phyloP scores from a whole-genome alignment of 2,113 vertebrate species.

The Microtus ochrogaster region DNA sequence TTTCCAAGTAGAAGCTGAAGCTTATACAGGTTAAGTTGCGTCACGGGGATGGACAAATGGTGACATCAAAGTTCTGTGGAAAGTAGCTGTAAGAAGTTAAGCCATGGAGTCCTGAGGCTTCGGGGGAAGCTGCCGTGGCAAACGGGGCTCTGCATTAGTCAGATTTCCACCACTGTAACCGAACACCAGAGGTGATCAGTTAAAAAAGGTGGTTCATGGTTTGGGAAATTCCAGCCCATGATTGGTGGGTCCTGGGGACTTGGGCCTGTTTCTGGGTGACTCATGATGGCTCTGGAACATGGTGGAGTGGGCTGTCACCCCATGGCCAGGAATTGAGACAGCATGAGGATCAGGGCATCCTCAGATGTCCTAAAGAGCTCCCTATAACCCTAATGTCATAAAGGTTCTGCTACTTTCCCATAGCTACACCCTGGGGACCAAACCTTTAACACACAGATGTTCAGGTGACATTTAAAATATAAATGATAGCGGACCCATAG shows the following conservation, averaged over 20 bases:
- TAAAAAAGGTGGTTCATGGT: not conserved
- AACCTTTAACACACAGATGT: not conserved
- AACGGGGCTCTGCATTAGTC: not conserved
- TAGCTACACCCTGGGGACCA: not conserved
- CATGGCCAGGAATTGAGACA: not conserved
- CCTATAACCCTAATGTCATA: not conserved
- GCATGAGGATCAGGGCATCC: not conserved
- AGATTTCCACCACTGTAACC: not conserved
- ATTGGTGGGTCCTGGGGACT: not conserved
- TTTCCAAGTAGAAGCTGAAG: not conserved
- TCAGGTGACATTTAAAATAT: not conserved
- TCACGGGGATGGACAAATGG: not conserved
- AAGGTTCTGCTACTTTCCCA: not conserved
- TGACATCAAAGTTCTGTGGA: not conserved
- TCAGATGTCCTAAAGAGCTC: not conserved
- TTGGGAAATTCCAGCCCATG: not conserved
- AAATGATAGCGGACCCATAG: not conserved
- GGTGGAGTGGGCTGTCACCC: not conserved
- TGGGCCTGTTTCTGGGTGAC: not conserved
- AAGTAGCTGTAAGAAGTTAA: not conserved
- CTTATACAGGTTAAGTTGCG: not conserved
- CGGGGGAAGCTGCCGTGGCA: not conserved
- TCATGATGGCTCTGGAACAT: not conserved
- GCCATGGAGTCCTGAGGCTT: not conserved
- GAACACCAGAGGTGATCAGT: not conserved